Conservation (phyloP, 2,797 vertebrate genomes). For the Arnoldichthys spilopterus region DNA sequence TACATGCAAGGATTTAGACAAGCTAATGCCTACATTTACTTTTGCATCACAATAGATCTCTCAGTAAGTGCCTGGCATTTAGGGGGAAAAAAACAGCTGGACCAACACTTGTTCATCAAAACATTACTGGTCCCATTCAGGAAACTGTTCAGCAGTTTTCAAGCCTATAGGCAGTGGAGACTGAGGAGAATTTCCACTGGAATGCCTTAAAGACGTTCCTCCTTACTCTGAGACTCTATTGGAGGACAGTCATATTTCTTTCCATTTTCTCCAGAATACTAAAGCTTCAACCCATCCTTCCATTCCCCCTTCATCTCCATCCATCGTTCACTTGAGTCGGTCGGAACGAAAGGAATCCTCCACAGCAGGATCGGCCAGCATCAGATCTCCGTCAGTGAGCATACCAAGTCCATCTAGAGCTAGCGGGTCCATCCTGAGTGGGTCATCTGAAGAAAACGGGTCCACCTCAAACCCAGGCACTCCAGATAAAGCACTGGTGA, state of each 20-base stretch:
- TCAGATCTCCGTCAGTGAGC: slow-evolving; percentile 87
- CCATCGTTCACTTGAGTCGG: slow-evolving; percentile 79
- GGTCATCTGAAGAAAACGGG: slow-evolving; percentile 83
- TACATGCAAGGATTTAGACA: slow-evolving; percentile 65
- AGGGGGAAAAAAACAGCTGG: slow-evolving; percentile 39
- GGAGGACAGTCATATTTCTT: background rate
- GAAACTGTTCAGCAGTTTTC: slow-evolving; percentile 39
- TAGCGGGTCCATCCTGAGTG: slow-evolving; percentile 86
- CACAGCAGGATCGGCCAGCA: slow-evolving; percentile 88
- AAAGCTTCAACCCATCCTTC: slow-evolving; percentile 19
- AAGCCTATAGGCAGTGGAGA: slow-evolving; percentile 1
- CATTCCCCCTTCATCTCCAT: background rate
- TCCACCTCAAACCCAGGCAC: slow-evolving; percentile 92
- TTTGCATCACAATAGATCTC: slow-evolving; percentile 58
- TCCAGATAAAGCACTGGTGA: slow-evolving; percentile 86
- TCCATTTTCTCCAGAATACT: background rate
- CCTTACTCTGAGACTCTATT: background rate
- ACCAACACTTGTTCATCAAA: slow-evolving; percentile 35
- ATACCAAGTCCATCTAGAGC: slow-evolving; percentile 86
- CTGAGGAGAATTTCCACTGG: slow-evolving; percentile 40
- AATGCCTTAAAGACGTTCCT: slow-evolving; percentile 41
- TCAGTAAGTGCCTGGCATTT: slow-evolving; percentile 64
- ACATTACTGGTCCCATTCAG: slow-evolving; percentile 46
- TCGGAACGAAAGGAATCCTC: slow-evolving; percentile 93
- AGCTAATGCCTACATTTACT: slow-evolving; percentile 66